Conservation (phyloP, 2,888 invertebrate species). For the Eilema depressum region DNA sequence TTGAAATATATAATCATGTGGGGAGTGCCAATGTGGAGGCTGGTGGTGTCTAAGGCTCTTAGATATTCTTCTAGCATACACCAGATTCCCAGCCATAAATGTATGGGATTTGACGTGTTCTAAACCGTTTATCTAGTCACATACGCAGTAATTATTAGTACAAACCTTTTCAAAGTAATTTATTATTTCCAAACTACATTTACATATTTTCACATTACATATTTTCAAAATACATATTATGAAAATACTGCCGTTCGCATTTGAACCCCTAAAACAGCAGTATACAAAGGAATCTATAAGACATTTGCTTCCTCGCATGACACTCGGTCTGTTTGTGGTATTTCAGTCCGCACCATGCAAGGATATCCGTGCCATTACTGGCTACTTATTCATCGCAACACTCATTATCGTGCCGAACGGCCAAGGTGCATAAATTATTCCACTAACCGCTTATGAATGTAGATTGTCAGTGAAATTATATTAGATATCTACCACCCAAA, state of each 20-base stretch:
- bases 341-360: constrained; percentile 45
- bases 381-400: constrained; percentile 64
- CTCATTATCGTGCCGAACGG: constrained; percentile 58
- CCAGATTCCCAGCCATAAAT: no score
- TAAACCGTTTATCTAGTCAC: no score
- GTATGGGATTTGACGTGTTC: no score
- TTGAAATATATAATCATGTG: neutral
- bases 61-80: no score
- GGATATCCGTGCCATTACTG: constrained; percentile 58
- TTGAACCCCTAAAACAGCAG: neutral
- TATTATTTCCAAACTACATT: neutral
- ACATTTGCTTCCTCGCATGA: constrained; percentile 47
- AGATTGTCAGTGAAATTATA: constrained; percentile 49
- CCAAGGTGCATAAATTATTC: constrained; percentile 52
- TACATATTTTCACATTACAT: no score
- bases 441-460: constrained; percentile 40
- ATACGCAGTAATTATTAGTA: no score
- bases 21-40: no score
- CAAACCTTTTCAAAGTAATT: no score
- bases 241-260: neutral
- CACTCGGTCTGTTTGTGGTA: constrained; percentile 49
- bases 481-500: constrained; percentile 11
- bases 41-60: no score
- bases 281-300: constrained; percentile 31
- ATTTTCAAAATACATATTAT: neutral